Evolutionary conservation across 2,113 vertebrate genomes (phyloP), one percentile per base, ranked within the genome.

Genomic region (Mus musculus): DNA sequence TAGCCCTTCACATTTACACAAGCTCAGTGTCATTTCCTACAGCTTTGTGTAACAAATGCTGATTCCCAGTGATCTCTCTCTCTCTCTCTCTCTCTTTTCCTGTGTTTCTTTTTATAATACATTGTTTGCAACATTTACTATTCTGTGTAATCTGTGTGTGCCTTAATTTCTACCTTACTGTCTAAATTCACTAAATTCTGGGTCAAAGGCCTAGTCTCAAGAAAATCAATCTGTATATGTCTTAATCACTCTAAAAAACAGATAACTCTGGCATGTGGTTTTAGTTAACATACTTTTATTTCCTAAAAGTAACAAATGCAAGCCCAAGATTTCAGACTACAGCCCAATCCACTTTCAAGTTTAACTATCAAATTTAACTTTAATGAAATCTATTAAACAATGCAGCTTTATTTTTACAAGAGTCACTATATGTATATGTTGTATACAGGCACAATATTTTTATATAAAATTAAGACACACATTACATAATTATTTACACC

Each of bases 231-330:
- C n/a, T 67, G 9, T 33, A 26, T 46, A 24, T 7, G 73, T 81
- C 30, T 10, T 69, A 88, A 85, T 49, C 84, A 3, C 36, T 94
- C 11, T 26, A 30, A 77, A 26, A 8, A 2, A 71, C 89, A 65
- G 80, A 42, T 84, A 82, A 95, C 69, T 26, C 0, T 87, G 65
- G 5, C 2, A 67, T 82, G 10, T 65, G 46, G 81, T 72, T 67
- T 89, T 76, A 81, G 22, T 76, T 80, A 63, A 91, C 95, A 59
- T 72, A 2, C 82, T 91, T 91, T 89, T 52, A 91, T 77, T 82
- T 49, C 93, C 30, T 76, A 22, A 46, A 76, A 46, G 39, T 46
- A 5, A 2, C 46, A 5, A 5, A 14, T 22, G 12, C 9, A 76
- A 26, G 22, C 26, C 73, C 42, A 46, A 28, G 11, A 76, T 76